Evolutionary conservation across 37 sponge, comb jelly and placozoan species (phyloP).

Genomic region (Mnemiopsis leidyi): DNA sequence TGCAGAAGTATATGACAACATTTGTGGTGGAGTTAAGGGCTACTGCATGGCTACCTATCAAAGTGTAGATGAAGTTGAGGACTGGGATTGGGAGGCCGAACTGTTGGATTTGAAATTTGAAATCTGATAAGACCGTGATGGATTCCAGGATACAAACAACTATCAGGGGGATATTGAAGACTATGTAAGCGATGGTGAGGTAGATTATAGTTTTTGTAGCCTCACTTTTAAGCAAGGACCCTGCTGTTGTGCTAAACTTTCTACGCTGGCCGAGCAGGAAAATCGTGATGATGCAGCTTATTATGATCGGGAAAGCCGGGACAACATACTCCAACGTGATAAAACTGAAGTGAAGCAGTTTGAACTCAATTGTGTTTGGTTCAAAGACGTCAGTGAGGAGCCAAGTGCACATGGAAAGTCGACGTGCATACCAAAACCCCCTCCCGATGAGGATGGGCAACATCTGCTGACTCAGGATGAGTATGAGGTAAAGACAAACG

Average conservation of each 20-base stretch:
- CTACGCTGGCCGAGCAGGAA: neutral
- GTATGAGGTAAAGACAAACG: neutral
- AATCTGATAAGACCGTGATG: neutral
- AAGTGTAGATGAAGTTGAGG: slow-evolving; percentile 28
- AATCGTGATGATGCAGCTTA: neutral
- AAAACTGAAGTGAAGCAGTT: slow-evolving; percentile 13
- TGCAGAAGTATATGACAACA: slow-evolving; percentile 22
- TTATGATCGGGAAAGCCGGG: neutral
- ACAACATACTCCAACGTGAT: slow-evolving; percentile 30
- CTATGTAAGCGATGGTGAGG: neutral
- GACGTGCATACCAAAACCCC: neutral
- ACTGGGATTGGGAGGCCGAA: neutral
- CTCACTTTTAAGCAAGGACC: neutral
- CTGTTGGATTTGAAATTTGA: neutral
- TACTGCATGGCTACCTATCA: neutral
- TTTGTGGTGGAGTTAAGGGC: slow-evolving; percentile 41
- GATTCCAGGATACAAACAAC: neutral
- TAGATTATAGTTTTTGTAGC: slow-evolving; percentile 22
- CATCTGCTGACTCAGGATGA: neutral
- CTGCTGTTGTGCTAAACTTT: neutral
- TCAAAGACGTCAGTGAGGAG: slow-evolving; percentile 25
- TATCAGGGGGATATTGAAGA: neutral
- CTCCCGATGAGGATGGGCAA: neutral
- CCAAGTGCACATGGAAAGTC: slow-evolving; percentile 40
- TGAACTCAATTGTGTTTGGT: neutral